Conservation (phyloP, 2,888 invertebrate genomes). For the Drosophila nr. fundita region DNA sequence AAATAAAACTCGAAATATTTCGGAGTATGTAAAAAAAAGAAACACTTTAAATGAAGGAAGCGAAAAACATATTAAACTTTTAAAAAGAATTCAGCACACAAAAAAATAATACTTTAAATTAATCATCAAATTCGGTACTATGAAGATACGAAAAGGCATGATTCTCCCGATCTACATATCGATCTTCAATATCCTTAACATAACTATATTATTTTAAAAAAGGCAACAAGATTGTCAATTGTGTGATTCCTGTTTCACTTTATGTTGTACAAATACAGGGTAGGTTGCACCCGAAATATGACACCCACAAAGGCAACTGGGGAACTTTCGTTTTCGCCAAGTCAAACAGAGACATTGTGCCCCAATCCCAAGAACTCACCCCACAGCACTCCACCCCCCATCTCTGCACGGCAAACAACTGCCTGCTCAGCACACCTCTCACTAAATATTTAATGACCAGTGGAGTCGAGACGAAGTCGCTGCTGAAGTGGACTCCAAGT, state of each 20-base stretch:
- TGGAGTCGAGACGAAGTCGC: constrained; percentile 55
- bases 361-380: background rate
- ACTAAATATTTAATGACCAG: constrained; percentile 82
- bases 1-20: background rate
- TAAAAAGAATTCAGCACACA: background rate
- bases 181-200: too few species aligned
- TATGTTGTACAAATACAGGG: constrained; percentile 1
- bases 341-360: constrained; percentile 44
- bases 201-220: background rate
- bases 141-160: background rate
- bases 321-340: constrained; percentile 44
- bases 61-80: background rate
- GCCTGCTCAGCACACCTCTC: constrained; percentile 26
- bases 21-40: background rate
- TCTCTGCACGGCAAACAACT: background rate
- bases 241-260: background rate
- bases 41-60: background rate
- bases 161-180: background rate
- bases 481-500: constrained; percentile 10
- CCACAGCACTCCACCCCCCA: background rate
- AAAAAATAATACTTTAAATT: background rate
- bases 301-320: constrained; percentile 22
- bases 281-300: constrained; percentile 7
- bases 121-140: background rate
- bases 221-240: background rate